These are phyloP conservation scores for Eurypyga helias DNA, from an alignment of 2,113 vertebrate genomes.

Conservation along the genomic window DNA sequence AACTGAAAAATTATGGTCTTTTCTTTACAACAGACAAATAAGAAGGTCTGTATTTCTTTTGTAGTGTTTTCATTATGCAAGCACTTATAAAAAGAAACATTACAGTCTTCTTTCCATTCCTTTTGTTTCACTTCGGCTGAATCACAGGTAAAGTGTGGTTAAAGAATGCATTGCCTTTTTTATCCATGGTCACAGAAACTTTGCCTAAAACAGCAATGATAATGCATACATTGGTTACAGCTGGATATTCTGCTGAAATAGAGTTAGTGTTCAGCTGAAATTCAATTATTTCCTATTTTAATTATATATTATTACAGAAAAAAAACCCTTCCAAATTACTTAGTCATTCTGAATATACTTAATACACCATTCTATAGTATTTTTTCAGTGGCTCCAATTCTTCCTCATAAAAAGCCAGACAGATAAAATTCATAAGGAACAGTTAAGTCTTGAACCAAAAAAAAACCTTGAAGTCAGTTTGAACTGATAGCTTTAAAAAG, in stretches of 20 bases:
- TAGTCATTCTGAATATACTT: background rate
- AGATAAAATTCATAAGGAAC: background rate
- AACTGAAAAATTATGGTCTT: background rate
- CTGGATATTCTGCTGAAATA: background rate
- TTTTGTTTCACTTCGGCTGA: background rate
- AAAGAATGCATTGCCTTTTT: background rate
- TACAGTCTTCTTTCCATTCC: background rate
- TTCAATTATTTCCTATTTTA: background rate
- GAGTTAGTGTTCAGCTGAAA: background rate
- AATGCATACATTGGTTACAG: background rate
- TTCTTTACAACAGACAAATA: background rate
- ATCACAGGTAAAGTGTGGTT: background rate
- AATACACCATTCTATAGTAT: background rate
- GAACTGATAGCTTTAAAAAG: background rate
- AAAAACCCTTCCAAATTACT: background rate
- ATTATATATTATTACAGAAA: background rate
- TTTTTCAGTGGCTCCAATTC: background rate
- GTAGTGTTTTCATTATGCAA: background rate
- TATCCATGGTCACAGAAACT: background rate
- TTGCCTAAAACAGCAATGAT: background rate
- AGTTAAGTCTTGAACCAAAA: background rate
- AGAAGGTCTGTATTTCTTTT: background rate
- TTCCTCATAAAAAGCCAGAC: background rate
- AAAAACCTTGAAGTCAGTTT: background rate
- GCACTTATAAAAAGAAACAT: background rate